phyloP scores from a whole-genome alignment of 2,113 vertebrate species.

The Colistium nudipinnis region DNA sequence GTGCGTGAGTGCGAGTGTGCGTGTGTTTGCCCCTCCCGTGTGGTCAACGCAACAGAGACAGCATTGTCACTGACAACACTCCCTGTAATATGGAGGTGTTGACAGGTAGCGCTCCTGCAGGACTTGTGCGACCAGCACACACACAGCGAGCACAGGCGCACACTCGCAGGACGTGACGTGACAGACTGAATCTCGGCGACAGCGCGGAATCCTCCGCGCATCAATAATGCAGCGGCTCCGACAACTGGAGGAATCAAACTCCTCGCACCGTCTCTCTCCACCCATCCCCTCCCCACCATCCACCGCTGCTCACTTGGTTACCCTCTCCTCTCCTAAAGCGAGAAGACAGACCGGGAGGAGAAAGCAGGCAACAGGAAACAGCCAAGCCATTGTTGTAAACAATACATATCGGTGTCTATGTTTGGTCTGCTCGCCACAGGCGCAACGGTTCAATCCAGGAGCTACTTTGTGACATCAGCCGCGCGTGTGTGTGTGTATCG shows the following conservation, averaged over 20 bases:
- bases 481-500: no score
- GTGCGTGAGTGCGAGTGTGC: constrained; percentile 32
- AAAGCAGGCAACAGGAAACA: constrained; percentile 32
- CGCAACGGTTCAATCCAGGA: constrained; percentile 30
- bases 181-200: constrained; percentile 63
- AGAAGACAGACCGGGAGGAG: constrained; percentile 29
- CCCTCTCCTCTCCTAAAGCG: constrained; percentile 31
- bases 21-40: constrained; percentile 48
- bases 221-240: constrained; percentile 77
- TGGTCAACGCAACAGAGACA: constrained; percentile 57
- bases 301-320: constrained; percentile 48
- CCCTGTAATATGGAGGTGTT: constrained; percentile 68
- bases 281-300: constrained; percentile 50
- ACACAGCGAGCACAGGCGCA: background rate
- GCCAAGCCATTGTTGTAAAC: constrained; percentile 5
- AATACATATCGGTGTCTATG: constrained; percentile 9
- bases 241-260: constrained; percentile 72
- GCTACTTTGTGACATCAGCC: constrained; percentile 39
- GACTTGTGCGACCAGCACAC: constrained; percentile 44
- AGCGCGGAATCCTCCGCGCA: constrained; percentile 62
- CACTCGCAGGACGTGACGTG: constrained; percentile 54
- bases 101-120: constrained; percentile 68
- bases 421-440: constrained; percentile 43
- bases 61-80: constrained; percentile 56
- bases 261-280: constrained; percentile 44